Evolutionary conservation across 2,888 invertebrate genomes (phyloP).

Genomic region (Baronia brevicornis): DNA sequence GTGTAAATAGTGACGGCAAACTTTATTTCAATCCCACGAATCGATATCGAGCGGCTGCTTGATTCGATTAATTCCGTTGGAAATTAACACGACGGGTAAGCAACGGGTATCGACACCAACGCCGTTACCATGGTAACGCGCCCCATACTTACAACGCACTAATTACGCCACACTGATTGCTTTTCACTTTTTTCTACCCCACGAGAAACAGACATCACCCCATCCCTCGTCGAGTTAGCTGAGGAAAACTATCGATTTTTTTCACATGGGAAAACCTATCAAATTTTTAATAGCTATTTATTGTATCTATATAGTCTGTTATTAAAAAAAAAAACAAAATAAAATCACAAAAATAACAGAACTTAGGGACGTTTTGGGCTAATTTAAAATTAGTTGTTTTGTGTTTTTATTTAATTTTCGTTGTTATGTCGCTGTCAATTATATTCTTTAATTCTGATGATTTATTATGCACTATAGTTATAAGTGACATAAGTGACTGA

Average conservation of each 20-base stretch:
- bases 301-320: no score
- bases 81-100: constrained; percentile 70
- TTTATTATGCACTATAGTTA: no score
- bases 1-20: constrained; percentile 19
- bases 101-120: constrained; percentile 63
- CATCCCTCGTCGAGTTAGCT: constrained; percentile 30
- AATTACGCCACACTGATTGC: constrained; percentile 76
- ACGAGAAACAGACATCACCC: constrained; percentile 70
- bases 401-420: no score
- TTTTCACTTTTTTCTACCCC: constrained; percentile 72
- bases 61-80: constrained; percentile 70
- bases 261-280: constrained; percentile 22
- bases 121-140: constrained; percentile 66
- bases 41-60: constrained; percentile 56
- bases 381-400: no score
- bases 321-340: no score
- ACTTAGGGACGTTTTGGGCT: no score
- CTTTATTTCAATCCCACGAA: constrained; percentile 45
- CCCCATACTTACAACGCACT: constrained; percentile 74
- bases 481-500: no score
- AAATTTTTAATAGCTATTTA: constrained; percentile 37
- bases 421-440: no score
- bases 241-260: constrained; percentile 36
- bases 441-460: no score
- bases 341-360: no score